Evolutionary conservation across 2,113 vertebrate genomes (phyloP).

Genomic region (Grammomys surdaster): DNA sequence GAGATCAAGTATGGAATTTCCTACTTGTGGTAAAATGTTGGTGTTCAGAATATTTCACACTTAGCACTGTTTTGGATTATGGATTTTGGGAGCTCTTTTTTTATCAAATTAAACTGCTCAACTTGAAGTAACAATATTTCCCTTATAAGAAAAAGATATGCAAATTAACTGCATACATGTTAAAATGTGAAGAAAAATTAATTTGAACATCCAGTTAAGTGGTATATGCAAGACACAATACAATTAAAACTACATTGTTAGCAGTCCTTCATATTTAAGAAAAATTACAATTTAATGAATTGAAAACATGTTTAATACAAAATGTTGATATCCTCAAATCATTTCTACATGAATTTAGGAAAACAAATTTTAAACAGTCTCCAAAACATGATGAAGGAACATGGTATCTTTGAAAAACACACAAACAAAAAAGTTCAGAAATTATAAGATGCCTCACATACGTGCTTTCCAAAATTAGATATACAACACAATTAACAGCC

Average conservation of each 20-base stretch:
- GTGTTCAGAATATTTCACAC: background rate
- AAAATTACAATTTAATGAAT: constrained; percentile 72
- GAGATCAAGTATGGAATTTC: background rate
- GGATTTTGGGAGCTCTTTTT: background rate
- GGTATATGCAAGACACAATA: background rate
- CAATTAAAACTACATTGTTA: constrained; percentile 48
- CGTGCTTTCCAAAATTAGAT: constrained; percentile 72
- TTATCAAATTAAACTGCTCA: constrained; percentile 6
- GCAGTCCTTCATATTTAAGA: constrained; percentile 20
- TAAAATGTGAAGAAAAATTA: constrained; percentile 61
- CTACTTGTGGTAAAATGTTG: background rate
- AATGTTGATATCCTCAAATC: constrained; percentile 77
- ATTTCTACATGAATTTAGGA: constrained; percentile 80
- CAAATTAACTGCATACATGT: background rate
- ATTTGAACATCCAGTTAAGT: constrained; percentile 35
- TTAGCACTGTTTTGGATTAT: background rate
- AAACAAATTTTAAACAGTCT: constrained; percentile 74
- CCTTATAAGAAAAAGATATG: constrained; percentile 21
- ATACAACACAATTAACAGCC: constrained; percentile 70
- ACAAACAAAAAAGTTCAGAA: constrained; percentile 78
- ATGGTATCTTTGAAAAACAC: constrained; percentile 75
- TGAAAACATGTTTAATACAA: constrained; percentile 86
- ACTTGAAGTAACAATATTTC: constrained; percentile 14
- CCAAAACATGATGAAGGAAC: constrained; percentile 74
- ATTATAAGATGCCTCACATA: constrained; percentile 68